Evolutionary conservation across 2,888 invertebrate genomes (phyloP).

Genomic region (Chloroclystis v-ata): DNA sequence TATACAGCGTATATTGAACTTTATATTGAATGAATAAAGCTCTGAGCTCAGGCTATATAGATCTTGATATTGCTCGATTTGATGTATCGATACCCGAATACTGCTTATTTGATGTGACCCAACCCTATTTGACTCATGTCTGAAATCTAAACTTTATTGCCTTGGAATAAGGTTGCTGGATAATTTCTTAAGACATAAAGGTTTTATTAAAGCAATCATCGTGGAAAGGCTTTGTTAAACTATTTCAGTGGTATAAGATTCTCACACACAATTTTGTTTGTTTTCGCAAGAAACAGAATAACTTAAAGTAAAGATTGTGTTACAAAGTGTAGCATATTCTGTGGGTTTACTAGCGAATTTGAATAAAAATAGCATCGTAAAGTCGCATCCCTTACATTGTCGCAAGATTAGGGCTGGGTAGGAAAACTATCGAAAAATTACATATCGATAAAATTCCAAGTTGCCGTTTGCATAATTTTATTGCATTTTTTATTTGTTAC

Average conservation of each 20-base stretch:
- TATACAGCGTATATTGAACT: conserved; percentile 1
- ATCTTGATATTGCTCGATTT: conserved; percentile 10
- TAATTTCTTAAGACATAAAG: too few species aligned
- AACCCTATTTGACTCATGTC: background rate
- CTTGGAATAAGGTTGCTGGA: background rate
- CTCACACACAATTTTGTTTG: background rate
- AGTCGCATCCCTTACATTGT: conserved; percentile 68
- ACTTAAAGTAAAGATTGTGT: background rate
- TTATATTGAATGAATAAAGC: conserved; percentile 4
- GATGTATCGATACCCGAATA: conserved; percentile 27
- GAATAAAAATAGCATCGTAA: conserved; percentile 72
- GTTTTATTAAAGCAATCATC: too few species aligned
- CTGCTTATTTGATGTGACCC: conserved; percentile 31
- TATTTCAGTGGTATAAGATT: too few species aligned
- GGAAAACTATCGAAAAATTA: conserved; percentile 12
- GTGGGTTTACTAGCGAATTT: conserved; percentile 56
- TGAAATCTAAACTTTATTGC: background rate
- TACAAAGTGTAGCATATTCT: background rate
- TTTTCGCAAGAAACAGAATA: conserved; percentile 1
- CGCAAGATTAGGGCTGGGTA: conserved; percentile 39
- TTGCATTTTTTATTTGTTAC: conserved; percentile 5
- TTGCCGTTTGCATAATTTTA: conserved; percentile 9
- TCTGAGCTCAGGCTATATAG: conserved; percentile 13
- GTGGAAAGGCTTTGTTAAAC: too few species aligned
- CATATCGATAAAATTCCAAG: conserved; percentile 20